Percentiles rank a stretch among this genome's conserved stretches.
These are phyloP conservation scores for Chaenogobius annularis DNA, from an alignment of 2,113 vertebrate genomes.

Conservation along the genomic window DNA sequence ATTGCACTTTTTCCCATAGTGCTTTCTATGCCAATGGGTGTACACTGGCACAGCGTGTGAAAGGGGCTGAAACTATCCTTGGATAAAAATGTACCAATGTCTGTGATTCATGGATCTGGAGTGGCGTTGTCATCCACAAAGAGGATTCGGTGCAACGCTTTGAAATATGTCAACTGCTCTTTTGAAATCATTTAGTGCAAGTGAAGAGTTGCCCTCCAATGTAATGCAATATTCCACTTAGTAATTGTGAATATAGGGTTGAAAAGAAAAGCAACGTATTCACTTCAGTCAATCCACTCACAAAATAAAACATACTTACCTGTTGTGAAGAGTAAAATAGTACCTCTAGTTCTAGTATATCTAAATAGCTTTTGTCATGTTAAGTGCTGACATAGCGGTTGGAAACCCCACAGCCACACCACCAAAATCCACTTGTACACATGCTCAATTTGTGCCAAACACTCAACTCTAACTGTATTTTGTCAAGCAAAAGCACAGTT, in stretches of 20 bases:
- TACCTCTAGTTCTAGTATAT: not conserved
- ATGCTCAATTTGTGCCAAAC: not conserved
- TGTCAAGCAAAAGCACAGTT: constrained; percentile 7
- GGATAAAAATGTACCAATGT: constrained; percentile 19
- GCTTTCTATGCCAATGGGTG: constrained; percentile 23
- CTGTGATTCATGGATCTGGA: constrained; percentile 39
- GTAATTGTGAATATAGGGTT: not conserved
- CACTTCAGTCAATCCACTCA: not conserved
- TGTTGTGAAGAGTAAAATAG: too few relatives aligned
- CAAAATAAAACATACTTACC: too few relatives aligned
- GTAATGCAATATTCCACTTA: not conserved
- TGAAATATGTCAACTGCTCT: constrained; percentile 21
- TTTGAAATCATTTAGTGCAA: not conserved
- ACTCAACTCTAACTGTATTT: constrained; percentile 7
- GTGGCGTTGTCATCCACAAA: constrained; percentile 15
- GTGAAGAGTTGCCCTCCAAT: not conserved
- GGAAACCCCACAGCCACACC: not conserved
- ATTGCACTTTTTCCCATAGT: constrained; percentile 29
- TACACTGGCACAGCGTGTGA: constrained; percentile 11
- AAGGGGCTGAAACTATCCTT: constrained; percentile 19
- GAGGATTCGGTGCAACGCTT: constrained; percentile 16
- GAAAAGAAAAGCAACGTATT: not conserved
- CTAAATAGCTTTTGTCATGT: not conserved
- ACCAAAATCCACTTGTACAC: not conserved
- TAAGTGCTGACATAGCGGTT: not conserved